These are phyloP conservation scores for Parnassius smintheus DNA, from an alignment of 2,888 invertebrate genomes.

Conservation along the genomic window DNA sequence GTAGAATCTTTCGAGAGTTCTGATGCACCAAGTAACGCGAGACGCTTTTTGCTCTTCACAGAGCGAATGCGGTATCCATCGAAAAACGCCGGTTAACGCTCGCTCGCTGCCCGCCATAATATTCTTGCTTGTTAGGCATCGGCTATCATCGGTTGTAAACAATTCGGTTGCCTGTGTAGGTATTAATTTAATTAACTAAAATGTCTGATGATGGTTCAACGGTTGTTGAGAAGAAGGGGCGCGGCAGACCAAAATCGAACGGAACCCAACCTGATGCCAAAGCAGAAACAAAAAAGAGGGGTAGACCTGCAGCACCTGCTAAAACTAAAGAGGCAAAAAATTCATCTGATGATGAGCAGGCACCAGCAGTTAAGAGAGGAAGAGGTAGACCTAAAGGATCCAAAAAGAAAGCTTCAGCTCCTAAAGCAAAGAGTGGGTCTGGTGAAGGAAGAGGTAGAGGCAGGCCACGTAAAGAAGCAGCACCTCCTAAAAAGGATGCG, in stretches of 20 bases:
- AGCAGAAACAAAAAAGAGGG: conserved; percentile 73
- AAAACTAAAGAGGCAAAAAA: conserved; percentile 78
- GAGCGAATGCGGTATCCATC: too few species aligned
- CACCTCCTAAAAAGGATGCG: conserved; percentile 75
- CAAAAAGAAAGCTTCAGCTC: conserved; percentile 73
- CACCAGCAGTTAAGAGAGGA: conserved; percentile 77
- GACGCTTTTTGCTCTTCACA: too few species aligned
- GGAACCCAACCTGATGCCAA: conserved; percentile 77
- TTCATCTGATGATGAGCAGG: conserved; percentile 77
- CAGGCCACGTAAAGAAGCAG: conserved; percentile 72
- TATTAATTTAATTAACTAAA: conserved; percentile 44
- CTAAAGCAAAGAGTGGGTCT: conserved; percentile 67
- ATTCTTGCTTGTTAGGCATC: conserved; percentile 58
- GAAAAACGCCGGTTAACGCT: conserved; percentile 45
- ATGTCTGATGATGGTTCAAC: conserved; percentile 80
- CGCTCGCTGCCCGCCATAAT: conserved; percentile 66
- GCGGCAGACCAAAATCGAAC: conserved; percentile 76
- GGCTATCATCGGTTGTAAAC: conserved; percentile 67
- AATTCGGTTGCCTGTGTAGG: conserved; percentile 53
- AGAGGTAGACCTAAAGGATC: conserved; percentile 80
- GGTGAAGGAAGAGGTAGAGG: conserved; percentile 73
- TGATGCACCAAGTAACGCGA: too few species aligned
- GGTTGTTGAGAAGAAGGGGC: conserved; percentile 77
- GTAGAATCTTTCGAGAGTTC: too few species aligned
- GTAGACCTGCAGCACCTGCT: conserved; percentile 63